phyloP scores from a whole-genome alignment of 2,113 vertebrate genomes.

The Ancistrus triradiatus region DNA sequence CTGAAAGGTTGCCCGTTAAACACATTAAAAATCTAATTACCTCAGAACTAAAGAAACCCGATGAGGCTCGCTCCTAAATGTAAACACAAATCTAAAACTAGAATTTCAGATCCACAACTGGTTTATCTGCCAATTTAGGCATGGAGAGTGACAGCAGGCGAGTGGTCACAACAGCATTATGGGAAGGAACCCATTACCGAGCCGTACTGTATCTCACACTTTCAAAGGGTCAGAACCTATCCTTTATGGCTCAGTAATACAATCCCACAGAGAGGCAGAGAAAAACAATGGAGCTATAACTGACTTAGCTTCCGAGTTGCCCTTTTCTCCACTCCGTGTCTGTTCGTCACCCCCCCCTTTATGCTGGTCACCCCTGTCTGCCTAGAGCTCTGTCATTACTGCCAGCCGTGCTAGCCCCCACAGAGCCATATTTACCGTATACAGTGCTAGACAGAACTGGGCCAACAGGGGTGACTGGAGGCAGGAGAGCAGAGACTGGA shows the following conservation, averaged over 20 bases:
- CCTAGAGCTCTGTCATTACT: constrained; percentile 50
- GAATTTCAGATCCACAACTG: constrained; percentile 11
- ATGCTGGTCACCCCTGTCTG: constrained; percentile 39
- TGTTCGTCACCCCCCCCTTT: constrained; percentile 53
- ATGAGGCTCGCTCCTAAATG: constrained; percentile 19
- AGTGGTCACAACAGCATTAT: constrained; percentile 32
- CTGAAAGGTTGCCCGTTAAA: constrained; percentile 46
- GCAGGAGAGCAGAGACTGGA: constrained; percentile 34
- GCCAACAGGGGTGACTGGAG: constrained; percentile 27
- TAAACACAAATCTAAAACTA: constrained; percentile 22
- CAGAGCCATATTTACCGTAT: constrained; percentile 50
- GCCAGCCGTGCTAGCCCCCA: constrained; percentile 43
- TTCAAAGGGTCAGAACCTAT: constrained; percentile 37
- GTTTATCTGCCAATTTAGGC: constrained; percentile 23
- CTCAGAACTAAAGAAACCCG: constrained; percentile 32
- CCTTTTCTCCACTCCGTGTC: constrained; percentile 36
- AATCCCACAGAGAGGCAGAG: constrained; percentile 16
- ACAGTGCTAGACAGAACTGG: constrained; percentile 41
- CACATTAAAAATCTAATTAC: constrained; percentile 46
- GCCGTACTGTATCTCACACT: constrained; percentile 23
- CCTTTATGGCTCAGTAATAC: constrained; percentile 28
- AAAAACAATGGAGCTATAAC: constrained; percentile 24
- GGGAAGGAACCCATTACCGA: constrained; percentile 34
- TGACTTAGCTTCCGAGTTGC: constrained; percentile 28
- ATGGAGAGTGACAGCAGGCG: constrained; percentile 24